Evolutionary conservation across 37 sponge, comb jelly and placozoan genomes (phyloP).

Genomic region (Aplysina aerophoba): DNA sequence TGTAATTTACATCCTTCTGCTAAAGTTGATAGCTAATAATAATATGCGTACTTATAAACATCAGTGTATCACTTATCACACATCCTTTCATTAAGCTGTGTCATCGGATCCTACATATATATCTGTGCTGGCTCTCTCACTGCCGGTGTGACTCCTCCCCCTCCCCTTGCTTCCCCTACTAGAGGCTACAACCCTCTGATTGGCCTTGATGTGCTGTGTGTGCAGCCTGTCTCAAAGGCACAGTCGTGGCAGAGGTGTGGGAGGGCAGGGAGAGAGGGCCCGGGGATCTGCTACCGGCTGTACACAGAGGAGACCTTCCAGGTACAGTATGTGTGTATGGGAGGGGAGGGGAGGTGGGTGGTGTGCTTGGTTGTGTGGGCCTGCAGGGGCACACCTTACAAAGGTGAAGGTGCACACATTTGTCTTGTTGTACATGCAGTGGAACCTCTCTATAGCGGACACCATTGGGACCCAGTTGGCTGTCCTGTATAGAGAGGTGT

Average conservation of each 20-base stretch:
- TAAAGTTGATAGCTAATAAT: neutral
- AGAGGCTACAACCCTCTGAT: conserved; percentile 81
- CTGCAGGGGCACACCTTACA: too few species aligned
- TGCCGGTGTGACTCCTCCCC: neutral
- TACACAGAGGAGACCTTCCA: conserved; percentile 86
- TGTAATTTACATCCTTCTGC: neutral
- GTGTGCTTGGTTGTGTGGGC: too few species aligned
- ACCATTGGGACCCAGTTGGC: too few species aligned
- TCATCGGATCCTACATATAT: neutral
- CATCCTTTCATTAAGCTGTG: too few species aligned
- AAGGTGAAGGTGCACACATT: too few species aligned
- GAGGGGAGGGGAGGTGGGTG: too few species aligned
- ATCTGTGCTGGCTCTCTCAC: neutral
- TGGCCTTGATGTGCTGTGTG: conserved; percentile 86
- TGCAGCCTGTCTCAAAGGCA: conserved; percentile 94
- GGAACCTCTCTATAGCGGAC: too few species aligned
- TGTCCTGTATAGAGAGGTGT: too few species aligned
- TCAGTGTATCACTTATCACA: neutral
- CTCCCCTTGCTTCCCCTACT: neutral
- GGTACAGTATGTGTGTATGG: neutral
- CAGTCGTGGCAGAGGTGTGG: conserved; percentile 86
- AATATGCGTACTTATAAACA: neutral
- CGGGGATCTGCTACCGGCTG: conserved; percentile 89
- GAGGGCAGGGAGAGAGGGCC: conserved; percentile 88
- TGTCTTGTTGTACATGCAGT: too few species aligned